Percentiles rank a stretch among this genome's conserved stretches.
These are phyloP conservation scores for Bos taurus DNA, from an alignment of 2,113 vertebrate genomes.

Conservation along the genomic window DNA sequence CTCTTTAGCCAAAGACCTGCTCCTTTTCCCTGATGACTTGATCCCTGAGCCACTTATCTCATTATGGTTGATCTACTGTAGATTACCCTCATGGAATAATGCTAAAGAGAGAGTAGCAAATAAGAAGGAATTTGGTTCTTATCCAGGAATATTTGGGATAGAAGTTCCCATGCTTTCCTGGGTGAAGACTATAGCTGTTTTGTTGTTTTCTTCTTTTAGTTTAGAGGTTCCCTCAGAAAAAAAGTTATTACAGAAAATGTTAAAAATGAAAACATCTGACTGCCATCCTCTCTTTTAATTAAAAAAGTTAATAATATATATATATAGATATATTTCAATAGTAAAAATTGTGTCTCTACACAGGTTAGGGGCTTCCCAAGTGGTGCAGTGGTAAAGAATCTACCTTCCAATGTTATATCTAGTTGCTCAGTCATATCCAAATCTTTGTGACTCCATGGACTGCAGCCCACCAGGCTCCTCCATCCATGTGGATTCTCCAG, in stretches of 20 bases:
- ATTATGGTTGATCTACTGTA: not conserved
- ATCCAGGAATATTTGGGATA: not conserved
- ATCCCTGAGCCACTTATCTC: not conserved
- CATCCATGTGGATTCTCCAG: not conserved
- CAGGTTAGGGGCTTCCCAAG: not conserved
- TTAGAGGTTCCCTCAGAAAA: not conserved
- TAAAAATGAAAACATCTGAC: not conserved
- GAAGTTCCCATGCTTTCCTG: not conserved
- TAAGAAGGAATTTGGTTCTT: not conserved
- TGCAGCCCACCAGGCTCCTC: not conserved
- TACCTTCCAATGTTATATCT: not conserved
- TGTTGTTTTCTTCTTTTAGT: not conserved
- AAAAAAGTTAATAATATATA: not conserved
- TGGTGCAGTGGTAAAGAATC: not conserved
- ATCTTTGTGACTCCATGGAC: fast-evolving
- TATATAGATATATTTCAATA: not conserved
- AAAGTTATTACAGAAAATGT: not conserved
- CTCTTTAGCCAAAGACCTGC: not conserved
- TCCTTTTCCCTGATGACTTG: not conserved
- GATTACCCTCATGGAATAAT: not conserved
- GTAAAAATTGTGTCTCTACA: not conserved
- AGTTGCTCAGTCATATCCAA: not conserved
- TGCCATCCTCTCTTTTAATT: not conserved
- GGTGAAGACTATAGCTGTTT: not conserved
- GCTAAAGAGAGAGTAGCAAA: not conserved